These are phyloP conservation scores for Lophochroa leadbeateri DNA, from an alignment of 2,113 vertebrate species.

Conservation along the genomic window DNA sequence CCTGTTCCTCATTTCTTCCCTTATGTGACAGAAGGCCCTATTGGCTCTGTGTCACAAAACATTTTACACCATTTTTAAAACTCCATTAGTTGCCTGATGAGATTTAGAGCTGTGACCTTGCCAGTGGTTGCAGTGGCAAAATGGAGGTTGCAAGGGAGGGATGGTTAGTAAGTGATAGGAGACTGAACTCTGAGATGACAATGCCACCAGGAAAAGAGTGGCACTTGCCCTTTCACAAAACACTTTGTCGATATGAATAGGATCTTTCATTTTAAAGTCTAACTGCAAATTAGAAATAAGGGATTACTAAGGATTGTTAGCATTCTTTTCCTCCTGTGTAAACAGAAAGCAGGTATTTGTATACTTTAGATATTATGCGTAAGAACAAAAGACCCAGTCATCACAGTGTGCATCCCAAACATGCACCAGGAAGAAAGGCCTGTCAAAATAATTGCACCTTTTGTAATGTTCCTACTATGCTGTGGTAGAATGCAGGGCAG, in stretches of 20 bases:
- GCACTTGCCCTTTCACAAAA: background rate
- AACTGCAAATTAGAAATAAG: background rate
- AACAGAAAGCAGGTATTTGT: background rate
- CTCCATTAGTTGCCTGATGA: background rate
- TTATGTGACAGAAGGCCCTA: background rate
- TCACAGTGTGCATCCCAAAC: accelerated
- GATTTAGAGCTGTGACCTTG: background rate
- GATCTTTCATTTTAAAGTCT: background rate
- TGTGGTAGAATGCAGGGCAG: background rate
- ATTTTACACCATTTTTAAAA: background rate
- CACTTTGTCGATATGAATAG: background rate
- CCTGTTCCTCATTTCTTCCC: background rate
- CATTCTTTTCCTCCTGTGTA: background rate
- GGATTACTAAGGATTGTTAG: background rate
- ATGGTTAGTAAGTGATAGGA: accelerated
- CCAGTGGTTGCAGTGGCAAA: background rate
- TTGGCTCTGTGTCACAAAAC: background rate
- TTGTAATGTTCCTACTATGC: background rate
- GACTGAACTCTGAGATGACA: background rate
- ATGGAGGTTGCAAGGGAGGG: background rate
- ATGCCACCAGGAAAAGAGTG: background rate
- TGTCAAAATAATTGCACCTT: background rate
- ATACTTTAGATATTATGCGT: background rate
- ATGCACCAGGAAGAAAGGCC: background rate
- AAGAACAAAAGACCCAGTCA: background rate